Conservation (phyloP, 2,888 invertebrate species). For the Frankliniella fusca region DNA sequence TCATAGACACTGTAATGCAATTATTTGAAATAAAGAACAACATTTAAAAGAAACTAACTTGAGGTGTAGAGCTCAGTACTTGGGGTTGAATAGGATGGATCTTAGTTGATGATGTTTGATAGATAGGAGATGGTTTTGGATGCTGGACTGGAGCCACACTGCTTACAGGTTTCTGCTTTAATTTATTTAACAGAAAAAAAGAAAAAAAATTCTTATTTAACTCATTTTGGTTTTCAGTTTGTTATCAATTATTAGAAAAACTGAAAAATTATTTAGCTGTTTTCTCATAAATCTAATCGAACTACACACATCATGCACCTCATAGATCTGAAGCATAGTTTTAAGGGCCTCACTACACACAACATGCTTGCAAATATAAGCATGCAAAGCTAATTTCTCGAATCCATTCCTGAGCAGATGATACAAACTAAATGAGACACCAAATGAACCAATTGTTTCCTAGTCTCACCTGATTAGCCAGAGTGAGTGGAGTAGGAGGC, state of each 20-base stretch:
- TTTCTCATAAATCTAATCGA: neutral
- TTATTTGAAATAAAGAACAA: neutral
- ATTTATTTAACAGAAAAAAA: slow-evolving; percentile 40
- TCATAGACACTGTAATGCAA: neutral
- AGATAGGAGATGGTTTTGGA: slow-evolving; percentile 68
- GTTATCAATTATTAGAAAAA: neutral
- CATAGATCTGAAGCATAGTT: neutral
- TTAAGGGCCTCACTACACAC: neutral
- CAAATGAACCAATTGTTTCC: neutral
- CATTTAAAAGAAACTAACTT: slow-evolving; percentile 34
- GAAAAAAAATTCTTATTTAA: neutral
- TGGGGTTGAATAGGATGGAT: slow-evolving; percentile 77
- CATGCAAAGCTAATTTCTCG: neutral
- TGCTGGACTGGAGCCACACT: slow-evolving; percentile 70
- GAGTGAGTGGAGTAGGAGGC: slow-evolving; percentile 35
- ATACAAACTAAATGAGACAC: too few species aligned
- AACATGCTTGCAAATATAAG: neutral
- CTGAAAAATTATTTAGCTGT: neutral
- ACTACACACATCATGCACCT: neutral
- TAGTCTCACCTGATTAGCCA: slow-evolving; percentile 33
- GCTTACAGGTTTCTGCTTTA: slow-evolving; percentile 76
- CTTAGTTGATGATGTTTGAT: slow-evolving; percentile 75
- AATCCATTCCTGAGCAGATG: too few species aligned
- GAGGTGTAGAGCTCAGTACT: slow-evolving; percentile 53
- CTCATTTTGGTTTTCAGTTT: neutral